Base-by-base conservation (phyloP, 2,113 vertebrate genomes). In the Sceloporus undulatus region DNA sequence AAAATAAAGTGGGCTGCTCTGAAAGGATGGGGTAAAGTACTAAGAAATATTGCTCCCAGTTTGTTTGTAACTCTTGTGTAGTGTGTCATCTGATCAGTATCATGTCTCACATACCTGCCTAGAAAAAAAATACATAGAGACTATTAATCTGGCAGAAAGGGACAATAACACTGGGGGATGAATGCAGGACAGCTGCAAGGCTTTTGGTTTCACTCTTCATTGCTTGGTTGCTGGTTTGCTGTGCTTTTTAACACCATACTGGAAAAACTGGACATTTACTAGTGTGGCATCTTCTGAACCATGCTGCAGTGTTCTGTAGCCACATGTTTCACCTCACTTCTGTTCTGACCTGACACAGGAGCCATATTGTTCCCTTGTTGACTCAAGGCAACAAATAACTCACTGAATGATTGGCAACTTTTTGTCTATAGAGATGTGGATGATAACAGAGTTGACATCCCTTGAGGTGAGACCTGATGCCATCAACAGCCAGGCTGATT, bases 101-200 rank as follows among this genome's bases (percentile, higher is more conserved):
- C 90, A 91, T 79, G 59, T 94, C 91, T 93, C 29, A 3, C 23
- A 90, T 93, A 93, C 91, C 90, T 94, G 87, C 82, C 90, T 91
- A 78, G 88, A 83, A 79, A 84, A 48, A 91, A 70, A 86, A 90
- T 68, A 54, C 11, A 25, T 83, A 73, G 86, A 84, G 42, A 88
- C 42, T 23, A 84, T 88, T 91, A 91, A 56, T 86, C 79, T 74
- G 78, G 73, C 70, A n/a, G 40, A 90, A 83, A 88, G 56, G 13
- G 52, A 40, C 74, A 86, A 84, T 84, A 81, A 40, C 27, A 9
- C 4, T 71, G 74, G 52, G 74, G 40, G 34, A 21, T 65, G 59
- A 52, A 42, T 13, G 25, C 85, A 78, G 42, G 71, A 23, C 8
- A 52, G 59, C 40, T 52, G 56, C 19, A 90, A 80, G 90, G 11